A percentile compares a stretch with the other conserved stretches of the same genome.
Evolutionary conservation across 53 echinoderm and acorn worm genomes (phyloP).

Genomic region (Luidia sarsii): DNA sequence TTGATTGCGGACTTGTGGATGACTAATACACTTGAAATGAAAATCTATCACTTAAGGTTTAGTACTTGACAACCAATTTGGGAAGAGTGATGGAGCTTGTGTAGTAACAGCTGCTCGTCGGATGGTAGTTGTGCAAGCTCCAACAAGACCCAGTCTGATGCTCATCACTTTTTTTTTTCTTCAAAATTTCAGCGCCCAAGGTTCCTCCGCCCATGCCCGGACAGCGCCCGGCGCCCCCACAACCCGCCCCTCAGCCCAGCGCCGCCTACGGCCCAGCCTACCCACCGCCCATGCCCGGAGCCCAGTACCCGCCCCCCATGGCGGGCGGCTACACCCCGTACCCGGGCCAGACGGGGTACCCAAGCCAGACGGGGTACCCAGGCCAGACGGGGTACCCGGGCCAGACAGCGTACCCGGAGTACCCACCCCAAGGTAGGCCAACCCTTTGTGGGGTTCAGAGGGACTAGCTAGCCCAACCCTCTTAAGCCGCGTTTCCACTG

Average conservation of each 20-base stretch:
- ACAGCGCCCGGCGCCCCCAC: constrained; percentile 12
- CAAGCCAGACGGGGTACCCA: constrained; percentile 35
- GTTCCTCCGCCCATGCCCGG: constrained; percentile 50
- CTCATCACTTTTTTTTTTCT: no score
- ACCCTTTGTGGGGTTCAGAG: no score
- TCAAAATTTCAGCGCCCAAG: constrained; percentile 67
- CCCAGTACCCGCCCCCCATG: constrained; percentile 32
- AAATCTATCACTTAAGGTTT: no score
- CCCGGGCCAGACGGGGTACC: constrained; percentile 30
- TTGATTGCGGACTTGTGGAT: no score
- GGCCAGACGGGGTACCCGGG: constrained; percentile 29
- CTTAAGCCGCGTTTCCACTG: no score
- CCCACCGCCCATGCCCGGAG: constrained; percentile 64
- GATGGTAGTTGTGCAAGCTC: no score
- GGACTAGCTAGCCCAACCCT: no score
- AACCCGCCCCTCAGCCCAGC: constrained; percentile 16
- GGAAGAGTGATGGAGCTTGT: no score
- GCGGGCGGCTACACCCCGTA: constrained; percentile 6
- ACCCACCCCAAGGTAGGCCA: constrained; percentile 34
- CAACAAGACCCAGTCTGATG: no score
- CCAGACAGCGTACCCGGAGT: constrained; percentile 38
- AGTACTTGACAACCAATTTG: no score
- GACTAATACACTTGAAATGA: no score
- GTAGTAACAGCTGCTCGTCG: no score
- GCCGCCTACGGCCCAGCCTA: constrained; percentile 25